Base-by-base conservation (phyloP, 2,113 vertebrate genomes). In the Shinisaurus crocodilurus region DNA sequence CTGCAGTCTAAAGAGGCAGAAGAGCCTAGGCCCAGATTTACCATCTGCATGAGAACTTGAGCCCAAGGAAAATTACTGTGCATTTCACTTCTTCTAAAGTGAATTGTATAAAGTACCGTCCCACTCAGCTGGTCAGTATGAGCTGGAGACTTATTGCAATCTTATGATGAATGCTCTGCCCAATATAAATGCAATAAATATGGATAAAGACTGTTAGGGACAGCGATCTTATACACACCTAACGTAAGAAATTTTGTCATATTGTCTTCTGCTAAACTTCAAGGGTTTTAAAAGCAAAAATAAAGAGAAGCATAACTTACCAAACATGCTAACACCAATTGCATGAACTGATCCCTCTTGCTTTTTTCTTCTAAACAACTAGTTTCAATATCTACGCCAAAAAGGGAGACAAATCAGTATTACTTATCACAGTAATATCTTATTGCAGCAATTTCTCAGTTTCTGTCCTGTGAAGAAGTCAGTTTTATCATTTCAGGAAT, bases 331-430 rank as follows among this genome's bases (percentile, higher is more conserved):
- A 98, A 98, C 77, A 99, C 99, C 96, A 99, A 94, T 57, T 99
- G 98, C 82, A 98, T 99, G 96, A 99, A 99, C 96, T 98, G 97
- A 95, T 99, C 99, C 94, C 99, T 98, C 94, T 99, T 99, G 96
- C 96, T 98, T 97, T 99, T 99, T 96, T 99, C 99, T 98, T 99
- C 99, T 97, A 99, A 97, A 91, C 98, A 98, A 93, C 98, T 97
- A 43, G 99, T 99, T 96, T 99, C 99, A 94, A 99, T 98, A 98
- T 99, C 99, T 99, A 96, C 29, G 90, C 90, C 32, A 92, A 93
- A 94, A n/a, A 29, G 93, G 88, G 57, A 91, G 3, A 10, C 0
- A 27, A 89, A 81, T 57, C 0, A 9, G 29, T 4, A 75, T 67
- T 1, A 60, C 45, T 87, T 89, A 16, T 88, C n/a, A 37, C 54